Evolutionary conservation across 2,888 invertebrate genomes (phyloP), one percentile per base, ranked within the genome.

Genomic region (Machimus rusticus): DNA sequence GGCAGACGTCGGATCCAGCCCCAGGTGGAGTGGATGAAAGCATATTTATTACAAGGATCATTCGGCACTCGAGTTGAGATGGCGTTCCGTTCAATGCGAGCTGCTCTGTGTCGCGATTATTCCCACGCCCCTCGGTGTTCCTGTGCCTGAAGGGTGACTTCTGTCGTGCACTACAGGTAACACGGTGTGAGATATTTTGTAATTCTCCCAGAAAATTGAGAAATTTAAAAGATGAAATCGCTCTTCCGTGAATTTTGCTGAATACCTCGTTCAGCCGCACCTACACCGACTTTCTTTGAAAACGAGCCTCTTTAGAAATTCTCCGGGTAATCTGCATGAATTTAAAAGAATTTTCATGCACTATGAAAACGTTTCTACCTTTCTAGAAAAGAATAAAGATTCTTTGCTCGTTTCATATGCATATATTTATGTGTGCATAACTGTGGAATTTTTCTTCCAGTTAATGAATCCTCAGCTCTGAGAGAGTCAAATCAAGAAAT

Each of bases 31-130:
- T 82, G 66, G 57, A 82, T 82, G 51, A 82, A 82, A 57, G 82
- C 82, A 57, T 82, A 82, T 82, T 82, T 82, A 57, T 82, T 82
- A 82, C 82, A 39, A 57, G 82, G 57, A 82, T 82, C 82, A 82
- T 57, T 82, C 82, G 57, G 57, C n/a, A 57, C 57, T 51, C 39
- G 37, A 66, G n/a, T 57, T 37, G 34, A 57, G 37, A 37, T 37
- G 37, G 57, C 37, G 19, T 34, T 82, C 9, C 19, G 37, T 23
- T 19, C 14, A 57, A 57, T 57, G 34, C 34, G 34, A 57, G 82
- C 28, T 12, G 23, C 28, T 31, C 8, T n/a, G 19, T 57, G n/a
- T 82, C 57, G 57, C 57, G 57, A 37, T 82, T n/a, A 66, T 82
- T 82, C 37, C 34, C 82, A 57, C 34, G 37, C 66, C 66, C 66